phyloP scores from a whole-genome alignment of 30 jellyfish, hydroid and myxozoan species.

The Clytia hemisphaerica region DNA sequence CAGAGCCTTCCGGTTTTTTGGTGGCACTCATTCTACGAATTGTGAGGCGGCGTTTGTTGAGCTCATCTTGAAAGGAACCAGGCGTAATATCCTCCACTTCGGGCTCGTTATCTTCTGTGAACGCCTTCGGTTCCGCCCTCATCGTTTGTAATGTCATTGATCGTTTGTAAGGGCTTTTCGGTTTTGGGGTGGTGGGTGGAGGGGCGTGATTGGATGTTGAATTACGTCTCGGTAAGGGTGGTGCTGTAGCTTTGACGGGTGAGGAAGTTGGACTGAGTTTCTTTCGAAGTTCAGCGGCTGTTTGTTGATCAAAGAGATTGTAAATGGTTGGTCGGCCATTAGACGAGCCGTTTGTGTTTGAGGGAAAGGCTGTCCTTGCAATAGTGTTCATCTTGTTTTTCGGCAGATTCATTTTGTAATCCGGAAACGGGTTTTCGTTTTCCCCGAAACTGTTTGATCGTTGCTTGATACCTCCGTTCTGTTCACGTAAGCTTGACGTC shows the following conservation, averaged over 20 bases:
- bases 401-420: conserved; percentile 75
- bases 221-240: conserved; percentile 62
- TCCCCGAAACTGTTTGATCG: conserved; percentile 82
- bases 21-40: conserved; percentile 17
- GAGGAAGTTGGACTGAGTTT: conserved; percentile 81
- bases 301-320: conserved; percentile 57
- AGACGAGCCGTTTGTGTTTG: conserved; percentile 27
- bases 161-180: conserved; percentile 1
- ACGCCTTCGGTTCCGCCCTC: not conserved
- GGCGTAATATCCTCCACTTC: conserved; percentile 82
- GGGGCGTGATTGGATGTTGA: conserved; percentile 26
- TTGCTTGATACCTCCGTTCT: conserved; percentile 46
- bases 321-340: conserved; percentile 61
- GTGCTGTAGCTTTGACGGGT: conserved; percentile 48
- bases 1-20: too few species aligned
- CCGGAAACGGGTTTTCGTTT: conserved; percentile 40
- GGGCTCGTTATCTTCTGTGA: conserved; percentile 65
- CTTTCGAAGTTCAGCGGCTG: conserved; percentile 60
- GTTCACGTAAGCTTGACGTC: conserved; percentile 81
- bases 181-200: conserved; percentile 6
- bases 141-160: not conserved
- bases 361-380: not conserved
- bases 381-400: conserved; percentile 62
- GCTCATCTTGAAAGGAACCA: conserved; percentile 66
- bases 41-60: conserved; percentile 51